A percentile compares a stretch with the other conserved stretches of the same genome.
These are phyloP conservation scores for Drosophila grimshawi DNA, from an alignment of 1,140 invertebrate genomes.

Conservation along the genomic window DNA sequence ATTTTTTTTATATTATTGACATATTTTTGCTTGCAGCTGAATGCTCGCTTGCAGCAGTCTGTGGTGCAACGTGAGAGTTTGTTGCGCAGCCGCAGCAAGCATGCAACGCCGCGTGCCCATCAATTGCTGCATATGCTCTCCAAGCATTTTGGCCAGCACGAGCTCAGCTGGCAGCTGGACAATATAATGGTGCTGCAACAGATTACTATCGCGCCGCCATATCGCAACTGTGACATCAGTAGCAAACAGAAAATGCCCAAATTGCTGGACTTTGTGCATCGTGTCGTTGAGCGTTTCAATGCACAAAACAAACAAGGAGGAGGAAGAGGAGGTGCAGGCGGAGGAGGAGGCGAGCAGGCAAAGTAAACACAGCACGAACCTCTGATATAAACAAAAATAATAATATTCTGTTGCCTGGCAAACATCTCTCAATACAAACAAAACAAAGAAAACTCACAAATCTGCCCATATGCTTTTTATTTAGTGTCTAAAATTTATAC, in stretches of 20 bases:
- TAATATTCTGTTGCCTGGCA: conserved; percentile 23
- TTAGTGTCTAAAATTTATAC: conserved; percentile 26
- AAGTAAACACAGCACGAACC: background rate
- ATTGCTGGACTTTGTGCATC: conserved; percentile 24
- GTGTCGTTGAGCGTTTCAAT: conserved; percentile 36
- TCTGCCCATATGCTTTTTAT: conserved; percentile 38
- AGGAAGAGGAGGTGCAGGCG: no score
- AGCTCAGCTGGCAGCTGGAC: conserved; percentile 30
- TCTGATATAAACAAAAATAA: conserved; percentile 32
- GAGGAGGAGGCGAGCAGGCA: conserved; percentile 10
- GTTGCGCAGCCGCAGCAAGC: conserved; percentile 11
- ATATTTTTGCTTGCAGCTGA: conserved; percentile 26
- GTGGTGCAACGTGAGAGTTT: conserved; percentile 15
- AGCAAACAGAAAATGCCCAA: conserved; percentile 18
- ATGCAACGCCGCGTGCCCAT: conserved; percentile 30
- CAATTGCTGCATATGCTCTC: conserved; percentile 29
- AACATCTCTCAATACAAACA: conserved; percentile 36
- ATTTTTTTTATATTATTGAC: background rate
- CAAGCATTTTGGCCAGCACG: conserved; percentile 29
- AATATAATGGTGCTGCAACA: conserved; percentile 39
- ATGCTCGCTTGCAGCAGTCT: conserved; percentile 34
- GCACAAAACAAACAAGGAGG: background rate
- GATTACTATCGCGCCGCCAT: conserved; percentile 42
- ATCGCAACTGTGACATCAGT: conserved; percentile 32
- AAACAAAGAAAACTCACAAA: background rate